These are phyloP conservation scores for Oxystoma pomonae DNA, from an alignment of 2,888 invertebrate species.

Conservation along the genomic window DNA sequence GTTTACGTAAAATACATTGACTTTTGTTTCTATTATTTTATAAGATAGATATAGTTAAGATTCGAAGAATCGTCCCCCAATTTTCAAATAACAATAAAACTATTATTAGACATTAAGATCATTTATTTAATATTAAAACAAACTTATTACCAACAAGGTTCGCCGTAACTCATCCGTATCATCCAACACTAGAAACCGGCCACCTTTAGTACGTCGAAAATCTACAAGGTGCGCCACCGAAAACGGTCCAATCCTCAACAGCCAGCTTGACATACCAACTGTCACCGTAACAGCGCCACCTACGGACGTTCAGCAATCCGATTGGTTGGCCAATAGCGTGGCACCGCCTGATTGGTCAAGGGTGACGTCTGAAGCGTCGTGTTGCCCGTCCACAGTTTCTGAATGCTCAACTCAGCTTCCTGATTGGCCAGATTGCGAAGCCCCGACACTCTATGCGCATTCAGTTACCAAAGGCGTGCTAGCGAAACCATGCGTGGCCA, in stretches of 20 bases:
- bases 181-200: constrained; percentile 14
- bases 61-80: background rate
- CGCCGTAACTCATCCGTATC: constrained; percentile 23
- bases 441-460: background rate
- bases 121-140: background rate
- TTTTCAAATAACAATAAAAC: too few relatives aligned
- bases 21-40: too few relatives aligned
- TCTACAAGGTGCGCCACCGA: constrained; percentile 2
- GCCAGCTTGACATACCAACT: background rate
- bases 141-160: constrained; percentile 12
- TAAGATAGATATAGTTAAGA: too few relatives aligned
- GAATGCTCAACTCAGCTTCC: background rate
- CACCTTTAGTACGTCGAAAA: constrained; percentile 16
- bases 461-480: background rate
- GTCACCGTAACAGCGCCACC: background rate
- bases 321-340: background rate
- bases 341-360: background rate
- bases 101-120: too few relatives aligned
- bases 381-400: background rate
- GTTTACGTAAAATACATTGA: too few relatives aligned
- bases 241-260: too few relatives aligned
- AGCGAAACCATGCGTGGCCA: background rate
- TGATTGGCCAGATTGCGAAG: background rate
- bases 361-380: background rate
- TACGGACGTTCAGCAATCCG: background rate